Percentiles rank a stretch among this genome's conserved stretches.
Evolutionary conservation across 2,113 vertebrate genomes (phyloP).

Genomic region (Scalopus aquaticus): DNA sequence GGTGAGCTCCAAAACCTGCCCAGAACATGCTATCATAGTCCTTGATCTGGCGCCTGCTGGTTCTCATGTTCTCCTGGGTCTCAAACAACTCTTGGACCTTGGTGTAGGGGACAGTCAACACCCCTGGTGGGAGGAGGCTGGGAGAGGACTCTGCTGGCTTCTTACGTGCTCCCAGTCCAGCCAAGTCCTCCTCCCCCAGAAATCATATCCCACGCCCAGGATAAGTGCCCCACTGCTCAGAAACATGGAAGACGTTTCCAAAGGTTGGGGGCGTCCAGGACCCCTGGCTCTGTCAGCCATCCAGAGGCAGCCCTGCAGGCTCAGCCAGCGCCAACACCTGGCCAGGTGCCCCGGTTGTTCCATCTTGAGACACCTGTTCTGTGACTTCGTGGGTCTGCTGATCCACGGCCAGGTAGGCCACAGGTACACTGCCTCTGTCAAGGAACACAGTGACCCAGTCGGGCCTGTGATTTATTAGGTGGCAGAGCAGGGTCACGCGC

Average conservation of each 20-base stretch:
- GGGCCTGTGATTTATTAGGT: neutral
- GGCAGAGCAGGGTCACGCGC: neutral
- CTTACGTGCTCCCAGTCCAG: neutral
- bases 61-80: slow-evolving; percentile 87
- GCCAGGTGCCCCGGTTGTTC: neutral
- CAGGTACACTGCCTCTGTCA: neutral
- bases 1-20: neutral
- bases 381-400: neutral
- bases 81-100: slow-evolving; percentile 92
- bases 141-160: neutral
- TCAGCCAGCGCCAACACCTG: neutral
- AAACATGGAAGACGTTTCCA: neutral
- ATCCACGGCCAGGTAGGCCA: neutral
- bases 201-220: neutral
- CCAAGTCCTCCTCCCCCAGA: neutral
- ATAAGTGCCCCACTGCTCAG: neutral
- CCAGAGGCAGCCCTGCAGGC: neutral
- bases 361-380: neutral
- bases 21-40: slow-evolving; percentile 84
- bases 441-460: neutral
- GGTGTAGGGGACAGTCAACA: slow-evolving; percentile 88
- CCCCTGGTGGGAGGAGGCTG: slow-evolving; percentile 69
- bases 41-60: slow-evolving; percentile 86
- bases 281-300: neutral
- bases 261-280: neutral